These are phyloP conservation scores for Coilia nasus DNA, from an alignment of 2,797 vertebrate genomes.

Conservation along the genomic window DNA sequence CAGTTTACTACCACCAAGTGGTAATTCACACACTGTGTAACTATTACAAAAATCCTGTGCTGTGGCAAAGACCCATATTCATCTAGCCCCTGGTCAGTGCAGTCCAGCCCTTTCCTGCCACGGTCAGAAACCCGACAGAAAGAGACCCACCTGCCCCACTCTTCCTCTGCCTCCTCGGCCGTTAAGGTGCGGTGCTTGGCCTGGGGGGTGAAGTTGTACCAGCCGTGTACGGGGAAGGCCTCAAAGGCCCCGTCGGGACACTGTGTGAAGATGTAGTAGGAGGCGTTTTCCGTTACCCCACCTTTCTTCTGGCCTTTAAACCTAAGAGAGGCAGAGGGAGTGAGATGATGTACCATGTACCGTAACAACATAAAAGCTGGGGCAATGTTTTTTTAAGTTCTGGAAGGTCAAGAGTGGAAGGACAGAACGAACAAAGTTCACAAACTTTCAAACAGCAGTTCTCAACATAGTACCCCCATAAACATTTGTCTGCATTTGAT, in stretches of 20 bases:
- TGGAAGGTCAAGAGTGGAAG: conserved; percentile 22
- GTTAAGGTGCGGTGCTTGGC: conserved; percentile 90
- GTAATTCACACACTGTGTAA: too few species aligned
- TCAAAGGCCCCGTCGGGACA: conserved; percentile 91
- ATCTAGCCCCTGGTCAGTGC: background rate
- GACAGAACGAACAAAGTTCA: too few species aligned
- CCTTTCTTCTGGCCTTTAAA: conserved; percentile 92
- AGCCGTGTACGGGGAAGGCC: conserved; percentile 89
- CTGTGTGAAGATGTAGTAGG: conserved; percentile 94
- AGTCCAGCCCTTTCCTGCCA: background rate
- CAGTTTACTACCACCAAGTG: too few species aligned
- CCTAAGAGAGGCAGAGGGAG: conserved; percentile 62
- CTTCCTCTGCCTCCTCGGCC: conserved; percentile 91
- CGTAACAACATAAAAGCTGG: too few species aligned
- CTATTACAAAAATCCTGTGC: background rate
- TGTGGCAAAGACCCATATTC: background rate
- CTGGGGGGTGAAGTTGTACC: conserved; percentile 90
- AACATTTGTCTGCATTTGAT: too few species aligned
- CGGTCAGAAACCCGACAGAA: background rate
- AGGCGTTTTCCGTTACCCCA: conserved; percentile 89
- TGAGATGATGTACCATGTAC: background rate
- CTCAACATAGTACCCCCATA: too few species aligned
- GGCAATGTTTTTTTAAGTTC: too few species aligned
- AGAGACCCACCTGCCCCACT: conserved; percentile 82
- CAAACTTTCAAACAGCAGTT: background rate